Base-by-base conservation (phyloP, 2,888 invertebrate genomes). In the Chloromyia formosa region DNA sequence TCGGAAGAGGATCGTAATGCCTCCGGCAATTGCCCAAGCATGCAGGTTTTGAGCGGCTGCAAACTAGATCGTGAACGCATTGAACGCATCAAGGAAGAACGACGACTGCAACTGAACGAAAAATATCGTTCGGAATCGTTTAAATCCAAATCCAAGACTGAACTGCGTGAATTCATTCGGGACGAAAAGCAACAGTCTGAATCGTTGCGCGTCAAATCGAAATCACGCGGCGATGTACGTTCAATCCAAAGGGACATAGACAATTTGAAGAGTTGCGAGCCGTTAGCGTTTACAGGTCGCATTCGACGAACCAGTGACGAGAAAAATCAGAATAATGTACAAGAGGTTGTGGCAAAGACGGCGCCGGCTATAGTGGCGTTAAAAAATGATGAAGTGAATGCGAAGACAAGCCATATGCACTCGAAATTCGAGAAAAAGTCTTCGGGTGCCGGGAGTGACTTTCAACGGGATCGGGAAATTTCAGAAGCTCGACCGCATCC, bases 11-110 rank as follows among this genome's bases (percentile, higher is more conserved):
- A 81, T 81, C 84, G 84, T 1, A 85, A 77, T 75, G 77, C 69
- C 76, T 77, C 73, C 76, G n/a, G n/a, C n/a, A 81, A 72, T 78
- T 78, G 73, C 75, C 79, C 80, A 42, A 81, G 80, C 10, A 74
- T 82, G 1, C 82, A 82, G 22, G 85, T 88, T 0, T 86, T 89
- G 7, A 88, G 89, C 74, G 86, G 84, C 22, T 86, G 86, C 53
- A 90, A 92, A 76, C 82, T 91, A 22, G 92, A 93, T 80, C 87
- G 95, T 62, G 95, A 95, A 81, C 86, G 95, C 61, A 94, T 96
- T 78, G 95, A 96, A 84, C 92, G 93, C 82, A 96, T 95, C 83
- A 96, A 96, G 85, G 94, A 95, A 82, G 95, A 96, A 82, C 87
- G 95, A n/a, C 87, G 96, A 69, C 92, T 91, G 79, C 93, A 94